phyloP scores from a whole-genome alignment of 2,888 invertebrate genomes.

The Ichneumoninae sp. region DNA sequence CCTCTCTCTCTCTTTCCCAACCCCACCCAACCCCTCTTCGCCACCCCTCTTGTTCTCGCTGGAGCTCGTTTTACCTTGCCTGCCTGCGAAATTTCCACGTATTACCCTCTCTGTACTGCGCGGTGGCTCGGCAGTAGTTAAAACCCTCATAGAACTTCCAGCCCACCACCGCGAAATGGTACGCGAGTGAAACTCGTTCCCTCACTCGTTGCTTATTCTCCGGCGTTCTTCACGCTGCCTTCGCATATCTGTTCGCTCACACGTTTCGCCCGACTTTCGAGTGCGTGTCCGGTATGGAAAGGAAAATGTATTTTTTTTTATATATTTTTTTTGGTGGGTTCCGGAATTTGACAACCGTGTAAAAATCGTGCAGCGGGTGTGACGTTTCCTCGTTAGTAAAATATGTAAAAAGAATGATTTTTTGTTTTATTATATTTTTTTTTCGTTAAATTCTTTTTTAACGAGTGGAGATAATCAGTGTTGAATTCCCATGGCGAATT shows the following conservation, averaged over 20 bases:
- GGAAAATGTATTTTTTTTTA: not conserved
- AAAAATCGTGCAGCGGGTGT: not conserved
- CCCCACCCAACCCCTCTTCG: not conserved
- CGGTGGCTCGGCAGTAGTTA: constrained; percentile 50
- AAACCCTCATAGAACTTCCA: constrained; percentile 53
- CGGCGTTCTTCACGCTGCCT: constrained; percentile 29
- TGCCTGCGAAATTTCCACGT: not conserved
- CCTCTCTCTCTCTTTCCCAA: not conserved
- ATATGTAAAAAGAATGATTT: not conserved
- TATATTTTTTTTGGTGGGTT: no score
- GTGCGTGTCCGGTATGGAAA: not conserved
- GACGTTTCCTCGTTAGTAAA: constrained; percentile 7
- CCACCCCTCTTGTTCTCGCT: not conserved
- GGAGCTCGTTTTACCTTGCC: not conserved
- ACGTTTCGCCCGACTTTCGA: not conserved
- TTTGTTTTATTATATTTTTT: not conserved
- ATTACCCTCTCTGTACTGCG: constrained; percentile 2
- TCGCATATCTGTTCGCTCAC: not conserved
- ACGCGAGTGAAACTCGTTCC: constrained; percentile 39
- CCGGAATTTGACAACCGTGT: not conserved
- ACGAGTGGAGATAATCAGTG: constrained; percentile 34
- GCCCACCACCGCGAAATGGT: constrained; percentile 48
- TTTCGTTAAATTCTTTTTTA: constrained; percentile 5
- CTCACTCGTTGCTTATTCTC: constrained; percentile 57
- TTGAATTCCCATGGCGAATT: constrained; percentile 71